These are phyloP conservation scores for Silurus glanis DNA, from an alignment of 2,113 vertebrate genomes.

Conservation along the genomic window DNA sequence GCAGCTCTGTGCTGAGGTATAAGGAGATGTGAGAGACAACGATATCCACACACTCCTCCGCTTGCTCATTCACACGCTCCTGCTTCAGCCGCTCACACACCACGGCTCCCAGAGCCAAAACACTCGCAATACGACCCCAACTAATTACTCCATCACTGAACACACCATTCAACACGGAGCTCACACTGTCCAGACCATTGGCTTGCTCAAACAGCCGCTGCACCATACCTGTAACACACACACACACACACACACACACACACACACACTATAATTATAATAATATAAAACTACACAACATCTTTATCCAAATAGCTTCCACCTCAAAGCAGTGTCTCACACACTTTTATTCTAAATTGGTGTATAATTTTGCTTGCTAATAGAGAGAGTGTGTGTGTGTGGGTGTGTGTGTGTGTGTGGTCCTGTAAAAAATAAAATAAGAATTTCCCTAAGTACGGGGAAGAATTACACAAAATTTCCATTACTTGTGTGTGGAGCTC, in stretches of 20 bases:
- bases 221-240: constrained; percentile 73
- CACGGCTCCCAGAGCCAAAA: constrained; percentile 80
- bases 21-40: constrained; percentile 73
- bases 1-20: constrained; percentile 69
- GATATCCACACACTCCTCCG: constrained; percentile 66
- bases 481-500: neutral
- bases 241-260: constrained; percentile 17
- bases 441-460: too few relatives aligned
- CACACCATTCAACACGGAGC: constrained; percentile 64
- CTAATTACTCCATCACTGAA: constrained; percentile 79
- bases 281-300: neutral
- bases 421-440: too few relatives aligned
- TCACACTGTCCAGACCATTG: constrained; percentile 67
- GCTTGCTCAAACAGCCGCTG: constrained; percentile 68
- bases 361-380: too few relatives aligned
- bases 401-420: too few relatives aligned
- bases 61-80: constrained; percentile 54
- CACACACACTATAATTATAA: neutral
- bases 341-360: too few relatives aligned
- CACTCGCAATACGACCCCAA: constrained; percentile 81
- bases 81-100: constrained; percentile 74
- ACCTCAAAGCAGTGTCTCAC: too few relatives aligned
- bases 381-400: too few relatives aligned
- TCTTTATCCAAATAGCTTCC: neutral
- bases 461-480: neutral